A percentile compares a stretch with the other conserved stretches of the same genome.
Conservation (phyloP, 2,888 invertebrate genomes). For the Catotricha subobsoleta region DNA sequence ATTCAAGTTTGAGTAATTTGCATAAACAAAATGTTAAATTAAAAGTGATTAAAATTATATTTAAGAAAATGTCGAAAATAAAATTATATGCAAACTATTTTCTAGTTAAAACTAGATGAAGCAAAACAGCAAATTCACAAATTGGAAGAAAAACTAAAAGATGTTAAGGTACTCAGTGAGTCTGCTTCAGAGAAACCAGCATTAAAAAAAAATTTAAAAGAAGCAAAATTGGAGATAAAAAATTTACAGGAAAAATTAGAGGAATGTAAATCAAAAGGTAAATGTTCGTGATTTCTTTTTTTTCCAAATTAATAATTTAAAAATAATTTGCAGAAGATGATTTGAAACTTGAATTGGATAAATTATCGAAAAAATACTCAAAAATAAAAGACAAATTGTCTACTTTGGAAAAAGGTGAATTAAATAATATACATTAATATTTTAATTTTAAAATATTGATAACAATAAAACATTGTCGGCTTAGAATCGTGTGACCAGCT, state of each 20-base stretch:
- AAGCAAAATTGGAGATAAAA: conserved; percentile 36
- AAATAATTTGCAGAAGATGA: conserved; percentile 29
- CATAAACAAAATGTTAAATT: neutral
- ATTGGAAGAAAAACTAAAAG: conserved; percentile 14
- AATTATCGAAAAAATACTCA: conserved; percentile 32
- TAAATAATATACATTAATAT: conserved; percentile 7
- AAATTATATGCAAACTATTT: conserved; percentile 11
- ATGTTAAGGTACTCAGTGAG: neutral
- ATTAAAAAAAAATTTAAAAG: conserved; percentile 38
- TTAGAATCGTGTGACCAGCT: conserved; percentile 10
- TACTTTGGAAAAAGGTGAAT: conserved; percentile 10
- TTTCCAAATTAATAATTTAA: conserved; percentile 16
- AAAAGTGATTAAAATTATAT: neutral
- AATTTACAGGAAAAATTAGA: conserved; percentile 36
- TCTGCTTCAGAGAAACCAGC: conserved; percentile 31
- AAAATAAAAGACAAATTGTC: conserved; percentile 28
- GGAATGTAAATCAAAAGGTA: conserved; percentile 41
- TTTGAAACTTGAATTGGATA: conserved; percentile 32
- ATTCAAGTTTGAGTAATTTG: conserved; percentile 22
- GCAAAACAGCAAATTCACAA: conserved; percentile 30
- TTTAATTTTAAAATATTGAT: conserved; percentile 2
- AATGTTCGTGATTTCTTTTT: conserved; percentile 11
- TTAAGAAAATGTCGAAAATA: neutral
- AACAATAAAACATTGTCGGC: neutral
- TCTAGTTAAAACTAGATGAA: conserved; percentile 32